Base-by-base conservation (phyloP, 2,113 vertebrate genomes). In the Ciconia maguari region DNA sequence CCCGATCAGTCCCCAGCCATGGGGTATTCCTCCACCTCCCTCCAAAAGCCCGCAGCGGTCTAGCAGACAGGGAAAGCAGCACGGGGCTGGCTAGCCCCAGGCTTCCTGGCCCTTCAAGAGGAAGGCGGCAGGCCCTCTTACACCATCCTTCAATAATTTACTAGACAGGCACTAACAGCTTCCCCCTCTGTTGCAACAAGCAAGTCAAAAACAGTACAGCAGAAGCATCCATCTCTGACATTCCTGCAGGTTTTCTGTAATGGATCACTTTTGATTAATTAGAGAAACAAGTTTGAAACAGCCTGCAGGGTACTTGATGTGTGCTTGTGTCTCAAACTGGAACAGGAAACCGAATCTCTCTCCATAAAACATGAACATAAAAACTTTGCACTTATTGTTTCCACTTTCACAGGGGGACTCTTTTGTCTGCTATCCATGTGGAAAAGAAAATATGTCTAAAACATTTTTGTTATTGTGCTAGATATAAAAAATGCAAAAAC, bases 201-300 rank as follows among this genome's bases (percentile, higher is more conserved):
- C 64, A 89, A 95, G 82, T 91, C 58, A 96, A 91, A 95, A 94
- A 78, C 86, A 92, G 83, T n/a, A 76, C 69, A 95, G 89, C 71
- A 96, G 84, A 91, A 96, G 94, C 87, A 97, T 96, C 97, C 94
- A 91, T 96, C 97, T 97, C 96, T 94, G 93, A 96, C 97, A 97
- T 97, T 97, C 97, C 89, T 96, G 87, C 87, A 97, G 95, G 91
- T 97, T 97, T 97, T 96, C 71, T 97, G 94, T 93, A 97, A 96
- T 96, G 93, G 93, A 96, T 97, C 95, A 86, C 78, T 96, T 97
- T 62, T 97, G 94, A 97, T 95, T 97, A 96, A 97, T 97, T 96
- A 96, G 90, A 8, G 32, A 95, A 97, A 96, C 94, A 96, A 97
- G 94, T 96, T 85, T 93, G 95, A 96, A 97, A 96, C 84, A 95